These are phyloP conservation scores for Umimayanthus kanabou DNA, from an alignment of 92 coral and sea anemone genomes.

Conservation along the genomic window DNA sequence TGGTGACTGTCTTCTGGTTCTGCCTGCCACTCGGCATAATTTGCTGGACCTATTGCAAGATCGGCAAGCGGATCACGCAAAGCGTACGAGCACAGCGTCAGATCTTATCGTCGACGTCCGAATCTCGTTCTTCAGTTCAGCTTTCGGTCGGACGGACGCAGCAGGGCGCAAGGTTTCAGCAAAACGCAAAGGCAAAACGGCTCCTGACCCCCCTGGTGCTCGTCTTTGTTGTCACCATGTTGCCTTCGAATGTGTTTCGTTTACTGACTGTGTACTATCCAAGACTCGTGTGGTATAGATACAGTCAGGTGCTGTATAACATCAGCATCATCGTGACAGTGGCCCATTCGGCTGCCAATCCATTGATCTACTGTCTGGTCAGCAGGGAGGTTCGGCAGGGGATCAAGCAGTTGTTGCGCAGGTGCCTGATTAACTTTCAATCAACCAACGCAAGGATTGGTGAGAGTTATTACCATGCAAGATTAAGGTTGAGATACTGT, in stretches of 20 bases:
- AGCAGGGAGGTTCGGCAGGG: slow-evolving; percentile 41
- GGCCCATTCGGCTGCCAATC: slow-evolving; percentile 19
- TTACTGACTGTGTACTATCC: slow-evolving; percentile 11
- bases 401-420: not conserved
- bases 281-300: not conserved
- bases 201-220: slow-evolving; percentile 35
- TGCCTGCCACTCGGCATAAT: slow-evolving; percentile 13
- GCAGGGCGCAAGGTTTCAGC: slow-evolving; percentile 18
- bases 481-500: not conserved
- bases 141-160: not conserved
- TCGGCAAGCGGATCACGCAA: slow-evolving; percentile 25
- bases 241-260: slow-evolving; percentile 30
- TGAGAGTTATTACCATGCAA: not conserved
- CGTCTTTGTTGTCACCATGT: slow-evolving; percentile 25
- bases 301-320: slow-evolving; percentile 7
- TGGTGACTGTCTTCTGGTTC: slow-evolving; percentile 17
- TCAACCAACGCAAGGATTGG: not conserved
- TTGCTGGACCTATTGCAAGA: slow-evolving; percentile 36
- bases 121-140: not conserved
- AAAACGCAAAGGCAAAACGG: slow-evolving; percentile 20
- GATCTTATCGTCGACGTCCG: not conserved
- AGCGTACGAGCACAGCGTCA: slow-evolving; percentile 22
- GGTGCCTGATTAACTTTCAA: not conserved
- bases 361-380: slow-evolving; percentile 24
- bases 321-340: slow-evolving; percentile 14